Base-by-base conservation (phyloP, 2,888 invertebrate species). In the Acrocera orbiculus region DNA sequence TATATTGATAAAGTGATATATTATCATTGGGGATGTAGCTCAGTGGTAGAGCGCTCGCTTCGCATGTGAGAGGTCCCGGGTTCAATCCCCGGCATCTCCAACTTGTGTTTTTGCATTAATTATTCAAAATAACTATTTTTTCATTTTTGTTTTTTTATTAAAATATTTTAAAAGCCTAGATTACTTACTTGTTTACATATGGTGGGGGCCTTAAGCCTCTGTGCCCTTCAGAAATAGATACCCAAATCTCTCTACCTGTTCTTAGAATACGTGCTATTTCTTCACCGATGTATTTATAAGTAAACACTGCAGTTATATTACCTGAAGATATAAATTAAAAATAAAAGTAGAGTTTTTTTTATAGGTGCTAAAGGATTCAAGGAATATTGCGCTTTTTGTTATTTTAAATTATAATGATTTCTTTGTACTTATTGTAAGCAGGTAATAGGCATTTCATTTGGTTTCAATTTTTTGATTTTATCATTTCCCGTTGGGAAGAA, bases 231-330 rank as follows among this genome's bases (percentile, higher is more conserved):
- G 73, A 67, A 48, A 86, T 75, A 45, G 70, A 68, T 47, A 81
- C 68, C 48, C 65, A 64, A 26, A 86, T 75, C 40, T 68, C 64
- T 9, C 71, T 69, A 30, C 74, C 73, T 50, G 73, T 73, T 56
- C 81, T 79, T 26, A 76, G 63, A 37, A 79, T 64, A 25, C 64
- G 59, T 1, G 73, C 75, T 52, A 85, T 66, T 54, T 76, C 72
- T 47, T 76, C 73, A 11, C 85, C 85, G 49, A 79, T 76, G 64
- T 72, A 71, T 53, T 76, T 76, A 61, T 71, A 76, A 2, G 82
- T 83, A 61, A 83, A 80, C 42, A 85, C 73, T 7, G 82, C 79
- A 42, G 81, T 80, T 44, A 83, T 78, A 54, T 78, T 75, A 41
- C 78, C 82, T 83, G 67, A 34, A 43, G 40, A 34, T 7, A 10